Evolutionary conservation across 2,888 invertebrate genomes (phyloP).

Genomic region (Dryomyza anilis): DNA sequence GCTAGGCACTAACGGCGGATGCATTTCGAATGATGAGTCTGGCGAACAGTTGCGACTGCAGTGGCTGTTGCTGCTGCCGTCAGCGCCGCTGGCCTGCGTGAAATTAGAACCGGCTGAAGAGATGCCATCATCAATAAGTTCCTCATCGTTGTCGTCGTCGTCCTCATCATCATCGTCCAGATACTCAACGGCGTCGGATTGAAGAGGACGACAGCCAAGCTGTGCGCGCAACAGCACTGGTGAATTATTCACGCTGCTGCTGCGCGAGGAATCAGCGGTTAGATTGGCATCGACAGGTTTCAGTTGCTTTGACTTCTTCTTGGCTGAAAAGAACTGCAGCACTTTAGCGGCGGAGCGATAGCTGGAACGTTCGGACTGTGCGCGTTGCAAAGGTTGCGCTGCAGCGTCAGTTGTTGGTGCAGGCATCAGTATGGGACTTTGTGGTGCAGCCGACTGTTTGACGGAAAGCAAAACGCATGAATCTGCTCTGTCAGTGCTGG

Average conservation of each 20-base stretch:
- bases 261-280: slow-evolving; percentile 31
- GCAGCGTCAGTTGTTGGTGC: slow-evolving; percentile 37
- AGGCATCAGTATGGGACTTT: slow-evolving; percentile 34
- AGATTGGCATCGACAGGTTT: slow-evolving; percentile 27
- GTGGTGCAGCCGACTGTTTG: slow-evolving; percentile 27
- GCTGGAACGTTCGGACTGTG: slow-evolving; percentile 45
- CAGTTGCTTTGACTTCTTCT: slow-evolving; percentile 36
- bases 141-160: no score
- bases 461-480: no score
- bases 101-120: slow-evolving; percentile 47
- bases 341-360: slow-evolving; percentile 50
- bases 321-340: slow-evolving; percentile 55
- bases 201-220: slow-evolving; percentile 41
- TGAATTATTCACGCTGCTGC: slow-evolving; percentile 41
- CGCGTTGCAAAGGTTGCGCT: slow-evolving; percentile 41
- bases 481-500: slow-evolving; percentile 32
- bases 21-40: slow-evolving; percentile 57
- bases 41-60: slow-evolving; percentile 48
- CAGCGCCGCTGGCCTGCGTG: slow-evolving; percentile 35
- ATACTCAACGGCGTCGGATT: slow-evolving; percentile 40
- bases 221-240: slow-evolving; percentile 49
- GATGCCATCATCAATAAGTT: slow-evolving; percentile 52
- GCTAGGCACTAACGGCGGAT: slow-evolving; percentile 56
- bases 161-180: slow-evolving; percentile 34
- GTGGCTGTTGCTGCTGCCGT: slow-evolving; percentile 28